A percentile compares a stretch with the other conserved stretches of the same genome.
Evolutionary conservation across 2,113 vertebrate species (phyloP).

Genomic region (Aphelocoma coerulescens): DNA sequence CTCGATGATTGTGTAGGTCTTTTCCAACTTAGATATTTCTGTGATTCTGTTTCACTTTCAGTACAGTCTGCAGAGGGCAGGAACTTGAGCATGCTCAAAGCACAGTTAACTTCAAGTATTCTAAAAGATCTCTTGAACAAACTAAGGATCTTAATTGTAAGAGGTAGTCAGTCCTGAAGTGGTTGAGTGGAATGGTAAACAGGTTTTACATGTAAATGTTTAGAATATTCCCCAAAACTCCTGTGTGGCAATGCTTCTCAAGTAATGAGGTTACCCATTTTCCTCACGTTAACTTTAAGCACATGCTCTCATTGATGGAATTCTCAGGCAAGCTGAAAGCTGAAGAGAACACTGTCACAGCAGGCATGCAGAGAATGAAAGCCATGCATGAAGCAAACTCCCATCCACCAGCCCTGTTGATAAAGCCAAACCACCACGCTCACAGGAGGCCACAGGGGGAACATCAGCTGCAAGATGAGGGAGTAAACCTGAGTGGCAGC

Average conservation of each 20-base stretch:
- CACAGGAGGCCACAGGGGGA: not conserved
- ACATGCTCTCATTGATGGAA: not conserved
- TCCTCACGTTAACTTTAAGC: not conserved
- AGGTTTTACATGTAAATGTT: not conserved
- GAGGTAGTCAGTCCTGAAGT: not conserved
- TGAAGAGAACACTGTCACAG: not conserved
- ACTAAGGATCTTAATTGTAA: not conserved
- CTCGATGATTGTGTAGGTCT: not conserved
- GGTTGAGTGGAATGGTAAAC: not conserved
- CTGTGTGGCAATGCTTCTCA: not conserved
- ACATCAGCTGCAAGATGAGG: not conserved
- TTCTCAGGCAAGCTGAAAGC: not conserved
- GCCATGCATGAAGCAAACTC: not conserved
- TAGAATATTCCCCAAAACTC: not conserved
- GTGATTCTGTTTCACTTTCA: not conserved
- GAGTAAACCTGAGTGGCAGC: not conserved
- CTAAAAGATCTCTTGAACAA: not conserved
- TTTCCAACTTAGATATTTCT: not conserved
- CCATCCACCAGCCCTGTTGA: not conserved
- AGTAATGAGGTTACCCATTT: not conserved
- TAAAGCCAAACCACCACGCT: not conserved
- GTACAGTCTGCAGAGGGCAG: not conserved
- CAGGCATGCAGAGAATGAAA: not conserved
- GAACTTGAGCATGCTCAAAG: not conserved
- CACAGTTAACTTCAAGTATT: not conserved